These are phyloP conservation scores for Todiramphus chloris DNA, from an alignment of 2,113 vertebrate genomes.

Conservation along the genomic window DNA sequence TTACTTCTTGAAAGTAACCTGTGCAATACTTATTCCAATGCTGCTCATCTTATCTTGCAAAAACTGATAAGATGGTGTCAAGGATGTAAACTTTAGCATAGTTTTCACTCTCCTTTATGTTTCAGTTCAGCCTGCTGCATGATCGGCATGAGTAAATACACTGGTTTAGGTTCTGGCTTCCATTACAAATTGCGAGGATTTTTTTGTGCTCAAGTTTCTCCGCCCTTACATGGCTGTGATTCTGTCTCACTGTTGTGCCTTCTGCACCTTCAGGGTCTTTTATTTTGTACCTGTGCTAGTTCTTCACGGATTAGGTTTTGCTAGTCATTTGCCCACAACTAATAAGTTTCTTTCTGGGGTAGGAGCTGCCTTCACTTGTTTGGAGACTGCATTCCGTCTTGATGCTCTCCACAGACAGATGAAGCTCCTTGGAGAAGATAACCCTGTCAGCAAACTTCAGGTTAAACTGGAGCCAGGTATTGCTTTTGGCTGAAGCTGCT, in stretches of 20 bases:
- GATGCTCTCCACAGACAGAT: slow-evolving; percentile 95
- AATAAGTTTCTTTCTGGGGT: neutral
- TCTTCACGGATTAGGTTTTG: neutral
- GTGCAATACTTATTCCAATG: neutral
- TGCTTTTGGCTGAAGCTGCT: neutral
- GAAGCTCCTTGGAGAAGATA: slow-evolving; percentile 93
- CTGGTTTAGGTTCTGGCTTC: neutral
- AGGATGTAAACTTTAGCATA: neutral
- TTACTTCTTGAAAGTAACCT: neutral
- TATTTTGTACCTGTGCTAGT: neutral
- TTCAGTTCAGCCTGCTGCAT: neutral
- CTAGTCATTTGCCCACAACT: neutral
- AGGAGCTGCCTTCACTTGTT: slow-evolving; percentile 95
- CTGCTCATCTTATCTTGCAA: neutral
- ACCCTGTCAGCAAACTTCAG: slow-evolving; percentile 92
- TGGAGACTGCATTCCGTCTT: slow-evolving; percentile 93
- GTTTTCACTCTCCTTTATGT: neutral
- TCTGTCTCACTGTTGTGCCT: neutral
- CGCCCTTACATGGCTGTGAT: neutral
- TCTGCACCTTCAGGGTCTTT: neutral
- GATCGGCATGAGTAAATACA: neutral
- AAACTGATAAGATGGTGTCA: neutral
- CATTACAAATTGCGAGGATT: neutral
- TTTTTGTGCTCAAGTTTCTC: neutral
- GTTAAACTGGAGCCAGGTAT: slow-evolving; percentile 95